Evolutionary conservation across 1,140 invertebrate genomes (phyloP), one percentile per base, ranked within the genome.

Genomic region (Colletes gigas): DNA sequence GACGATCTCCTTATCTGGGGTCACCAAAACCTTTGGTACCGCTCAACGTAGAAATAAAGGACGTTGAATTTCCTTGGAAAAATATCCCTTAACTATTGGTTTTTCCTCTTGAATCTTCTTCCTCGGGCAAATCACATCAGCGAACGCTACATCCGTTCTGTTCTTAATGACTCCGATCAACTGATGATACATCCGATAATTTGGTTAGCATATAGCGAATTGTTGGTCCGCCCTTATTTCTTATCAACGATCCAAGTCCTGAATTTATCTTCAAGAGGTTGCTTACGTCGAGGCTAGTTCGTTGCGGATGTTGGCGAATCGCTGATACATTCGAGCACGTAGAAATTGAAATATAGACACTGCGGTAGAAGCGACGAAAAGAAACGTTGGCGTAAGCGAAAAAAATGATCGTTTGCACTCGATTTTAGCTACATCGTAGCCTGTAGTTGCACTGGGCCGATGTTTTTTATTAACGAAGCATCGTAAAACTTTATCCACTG

Each of bases 381-480:
- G 50, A 81, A 82, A 71, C 15, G 4, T 60, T 59, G 12, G 65
- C 54, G 67, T 10, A 77, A 81, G 78, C 54, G 71, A 39, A 60
- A 66, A 54, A 85, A 55, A 78, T 57, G 65, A n/a, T 66, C 17
- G 63, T 17, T 44, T 21, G 21, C 83, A 60, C 63, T 19, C 21
- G 9, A 19, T 12, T 17, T 12, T 2, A 39, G 55, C 80, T 86
- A 86, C 84, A 86, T 86, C 19, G 83, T 79, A 79, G 44, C 57
- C 62, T 2, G 10, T 50, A 12, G 21, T 30, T 44, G 15, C n/a
- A 52, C 8, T 55, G 39, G n/a, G 0, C 54, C 12, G 3, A 19
- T 60, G 41, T 62, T 50, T 47, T 47, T 59, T 39, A 17, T 54
- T n/a, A 14, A 39, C 21, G 14, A 1, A 14, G 10, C 39, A 39